Evolutionary conservation across 2,888 invertebrate species (phyloP).

Genomic region (Hylaea fasciaria): DNA sequence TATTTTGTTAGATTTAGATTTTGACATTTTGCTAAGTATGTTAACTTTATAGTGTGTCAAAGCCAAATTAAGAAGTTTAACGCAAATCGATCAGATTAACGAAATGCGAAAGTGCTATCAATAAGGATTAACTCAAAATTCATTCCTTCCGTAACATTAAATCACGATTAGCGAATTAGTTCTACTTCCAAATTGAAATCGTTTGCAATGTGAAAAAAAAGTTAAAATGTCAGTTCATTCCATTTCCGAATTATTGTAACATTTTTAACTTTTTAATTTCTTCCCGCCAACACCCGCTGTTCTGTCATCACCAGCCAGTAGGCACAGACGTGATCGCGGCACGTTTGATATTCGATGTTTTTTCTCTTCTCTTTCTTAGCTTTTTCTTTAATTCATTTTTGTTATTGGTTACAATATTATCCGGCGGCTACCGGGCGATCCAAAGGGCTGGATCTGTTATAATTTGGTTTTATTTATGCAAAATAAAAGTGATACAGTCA

Average conservation of each 20-base stretch:
- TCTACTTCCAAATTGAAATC: conserved; percentile 53
- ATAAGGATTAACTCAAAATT: conserved; percentile 22
- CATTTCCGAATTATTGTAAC: conserved; percentile 64
- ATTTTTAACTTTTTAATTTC: conserved; percentile 68
- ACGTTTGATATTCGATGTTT: conserved; percentile 73
- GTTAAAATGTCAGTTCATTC: conserved; percentile 50
- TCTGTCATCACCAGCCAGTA: conserved; percentile 76
- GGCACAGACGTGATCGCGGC: conserved; percentile 78
- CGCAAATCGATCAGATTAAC: conserved; percentile 2
- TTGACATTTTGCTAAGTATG: too few species aligned
- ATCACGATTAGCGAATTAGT: conserved; percentile 59
- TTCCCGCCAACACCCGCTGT: conserved; percentile 72
- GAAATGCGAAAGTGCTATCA: conserved; percentile 16
- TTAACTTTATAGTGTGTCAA: too few species aligned
- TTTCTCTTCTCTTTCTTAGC: conserved; percentile 63
- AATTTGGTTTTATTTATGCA: conserved; percentile 84
- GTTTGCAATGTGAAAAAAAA: conserved; percentile 14
- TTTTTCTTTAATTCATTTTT: conserved; percentile 76
- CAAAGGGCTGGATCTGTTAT: conserved; percentile 79
- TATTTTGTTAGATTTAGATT: too few species aligned
- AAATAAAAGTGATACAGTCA: conserved; percentile 76
- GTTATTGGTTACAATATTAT: conserved; percentile 82
- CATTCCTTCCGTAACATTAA: conserved; percentile 15
- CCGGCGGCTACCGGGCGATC: conserved; percentile 79
- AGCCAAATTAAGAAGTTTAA: not conserved